Conservation (phyloP, 37 sponge, comb jelly and placozoan species). For the Lycopodina hypogea region DNA sequence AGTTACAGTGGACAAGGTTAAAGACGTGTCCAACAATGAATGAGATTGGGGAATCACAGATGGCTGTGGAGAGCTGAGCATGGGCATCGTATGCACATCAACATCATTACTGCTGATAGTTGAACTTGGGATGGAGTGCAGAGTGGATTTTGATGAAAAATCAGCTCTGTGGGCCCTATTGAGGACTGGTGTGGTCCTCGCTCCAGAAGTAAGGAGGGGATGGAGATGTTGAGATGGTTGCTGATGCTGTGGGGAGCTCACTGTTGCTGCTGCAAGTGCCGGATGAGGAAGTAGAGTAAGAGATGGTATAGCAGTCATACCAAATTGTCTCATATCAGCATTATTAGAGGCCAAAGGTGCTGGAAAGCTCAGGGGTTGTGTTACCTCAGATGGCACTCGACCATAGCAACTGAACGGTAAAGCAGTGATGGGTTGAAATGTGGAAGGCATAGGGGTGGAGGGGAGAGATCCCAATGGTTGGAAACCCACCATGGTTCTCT, state of each 20-base stretch:
- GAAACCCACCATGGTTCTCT: neutral
- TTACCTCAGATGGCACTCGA: neutral
- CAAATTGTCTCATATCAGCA: neutral
- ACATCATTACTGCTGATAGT: neutral
- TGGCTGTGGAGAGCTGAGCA: neutral
- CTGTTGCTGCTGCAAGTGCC: neutral
- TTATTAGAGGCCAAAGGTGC: neutral
- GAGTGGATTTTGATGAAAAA: neutral
- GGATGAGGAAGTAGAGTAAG: neutral
- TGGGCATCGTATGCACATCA: neutral
- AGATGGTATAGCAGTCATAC: neutral
- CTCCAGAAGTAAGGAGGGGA: neutral
- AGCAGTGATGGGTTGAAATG: neutral
- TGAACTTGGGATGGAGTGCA: no score
- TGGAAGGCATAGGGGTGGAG: neutral
- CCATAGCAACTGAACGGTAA: neutral
- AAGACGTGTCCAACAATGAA: neutral
- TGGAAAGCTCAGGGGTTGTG: neutral
- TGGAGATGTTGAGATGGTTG: neutral
- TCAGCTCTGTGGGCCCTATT: slow-evolving; percentile 13
- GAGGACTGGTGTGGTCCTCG: neutral
- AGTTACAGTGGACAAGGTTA: neutral
- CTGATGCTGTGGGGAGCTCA: neutral
- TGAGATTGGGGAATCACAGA: neutral
- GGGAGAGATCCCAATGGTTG: slow-evolving; percentile 3